Conservation (phyloP, 2,888 invertebrate genomes). For the Miltochrista miniata region DNA sequence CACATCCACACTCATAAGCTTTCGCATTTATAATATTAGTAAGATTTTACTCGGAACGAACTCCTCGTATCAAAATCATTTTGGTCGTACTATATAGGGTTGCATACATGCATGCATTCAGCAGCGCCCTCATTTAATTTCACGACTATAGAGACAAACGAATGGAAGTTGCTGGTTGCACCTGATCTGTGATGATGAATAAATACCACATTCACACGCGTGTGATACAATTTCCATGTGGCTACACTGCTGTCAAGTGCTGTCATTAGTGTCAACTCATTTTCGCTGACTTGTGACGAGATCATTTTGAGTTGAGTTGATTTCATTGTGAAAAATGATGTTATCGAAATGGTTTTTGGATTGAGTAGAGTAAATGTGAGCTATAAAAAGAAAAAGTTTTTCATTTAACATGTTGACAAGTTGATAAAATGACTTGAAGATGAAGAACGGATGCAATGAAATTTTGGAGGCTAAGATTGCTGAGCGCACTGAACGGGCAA, state of each 20-base stretch:
- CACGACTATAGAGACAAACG: no score
- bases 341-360: conserved; percentile 53
- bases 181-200: no score
- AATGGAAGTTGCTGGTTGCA: no score
- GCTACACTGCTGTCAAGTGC: conserved; percentile 5
- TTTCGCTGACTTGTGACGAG: conserved; percentile 11
- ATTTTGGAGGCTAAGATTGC: conserved; percentile 72
- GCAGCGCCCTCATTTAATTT: no score
- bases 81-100: no score
- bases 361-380: conserved; percentile 36
- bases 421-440: conserved; percentile 79
- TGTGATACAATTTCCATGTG: conserved; percentile 16
- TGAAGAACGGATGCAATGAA: conserved; percentile 75
- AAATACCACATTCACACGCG: no score
- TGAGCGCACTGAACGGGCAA: conserved; percentile 77
- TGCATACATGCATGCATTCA: no score
- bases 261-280: background rate
- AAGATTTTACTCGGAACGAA: no score
- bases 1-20: no score
- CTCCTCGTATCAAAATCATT: no score
- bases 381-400: conserved; percentile 46
- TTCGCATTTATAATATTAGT: no score
- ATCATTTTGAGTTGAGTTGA: conserved; percentile 11
- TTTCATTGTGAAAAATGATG: conserved; percentile 47
- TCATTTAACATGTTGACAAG: conserved; percentile 68